A percentile compares a stretch with the other conserved stretches of the same genome.
These are phyloP conservation scores for Hirudinaria manillensis DNA, from an alignment of 2,888 invertebrate species.

Conservation along the genomic window DNA sequence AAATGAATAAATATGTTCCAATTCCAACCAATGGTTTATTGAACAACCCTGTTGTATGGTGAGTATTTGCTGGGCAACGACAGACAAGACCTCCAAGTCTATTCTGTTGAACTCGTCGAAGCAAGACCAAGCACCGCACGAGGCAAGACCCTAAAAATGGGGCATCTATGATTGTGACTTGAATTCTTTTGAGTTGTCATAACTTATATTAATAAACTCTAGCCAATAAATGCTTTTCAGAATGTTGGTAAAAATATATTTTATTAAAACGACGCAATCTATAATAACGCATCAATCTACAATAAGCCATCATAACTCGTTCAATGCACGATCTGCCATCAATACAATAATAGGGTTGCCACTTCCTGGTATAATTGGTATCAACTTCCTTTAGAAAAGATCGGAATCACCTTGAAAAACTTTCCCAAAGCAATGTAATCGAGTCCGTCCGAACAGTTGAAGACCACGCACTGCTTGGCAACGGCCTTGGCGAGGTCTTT, in stretches of 20 bases:
- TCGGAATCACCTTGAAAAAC: constrained; percentile 55
- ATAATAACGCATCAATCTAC: too few relatives aligned
- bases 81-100: constrained; percentile 74
- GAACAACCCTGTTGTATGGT: constrained; percentile 64
- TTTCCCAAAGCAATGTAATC: constrained; percentile 57
- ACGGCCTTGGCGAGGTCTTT: constrained; percentile 58
- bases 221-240: too few relatives aligned
- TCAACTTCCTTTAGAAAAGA: background rate
- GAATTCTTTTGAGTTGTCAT: background rate
- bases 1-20: background rate
- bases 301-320: too few relatives aligned
- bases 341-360: too few relatives aligned
- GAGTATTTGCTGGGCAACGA: constrained; percentile 73
- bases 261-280: too few relatives aligned
- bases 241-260: too few relatives aligned
- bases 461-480: constrained; percentile 58
- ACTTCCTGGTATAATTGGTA: too few relatives aligned
- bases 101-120: constrained; percentile 79
- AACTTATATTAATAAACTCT: too few relatives aligned
- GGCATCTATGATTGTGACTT: background rate
- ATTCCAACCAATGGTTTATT: background rate
- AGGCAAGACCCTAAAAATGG: constrained; percentile 51
- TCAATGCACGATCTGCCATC: too few relatives aligned
- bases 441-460: constrained; percentile 58
- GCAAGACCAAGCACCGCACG: constrained; percentile 68